Base-by-base conservation (phyloP, 2,888 invertebrate species). In the Caenorhabditis sp. region DNA sequence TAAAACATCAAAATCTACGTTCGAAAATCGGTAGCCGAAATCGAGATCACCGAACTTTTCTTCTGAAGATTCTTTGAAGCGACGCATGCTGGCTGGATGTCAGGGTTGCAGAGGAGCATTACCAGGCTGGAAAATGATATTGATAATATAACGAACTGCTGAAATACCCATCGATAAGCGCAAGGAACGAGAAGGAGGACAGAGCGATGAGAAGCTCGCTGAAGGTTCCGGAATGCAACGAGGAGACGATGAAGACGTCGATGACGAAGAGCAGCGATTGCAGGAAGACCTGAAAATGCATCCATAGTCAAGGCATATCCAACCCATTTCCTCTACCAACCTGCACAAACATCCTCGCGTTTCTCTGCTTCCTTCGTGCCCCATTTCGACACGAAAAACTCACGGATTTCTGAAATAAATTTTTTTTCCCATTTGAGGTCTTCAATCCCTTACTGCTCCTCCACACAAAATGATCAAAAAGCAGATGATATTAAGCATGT, bases 281-380 rank as follows among this genome's bases (percentile, higher is more conserved):
- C 9, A 67, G 44, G 26, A 60, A 20, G 9, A 53, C 53, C 65
- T 74, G 53, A 32, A 74, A 60, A 26, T n/a, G n/a, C n/a, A n/a
- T n/a, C n/a, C n/a, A n/a, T n/a, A n/a, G n/a, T n/a, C n/a, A n/a
- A n/a, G n/a, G n/a, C n/a, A n/a, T n/a, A 6, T 32, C 32, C 32
- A 32, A 32, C 32, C 5, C 22, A 4, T 55, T 13, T 55, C 55
- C 20, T 64, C 9, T 32, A 9, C 71, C 26, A 58, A 74, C 74
- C 74, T 74, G 74, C 60, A 76, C 67, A 76, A 76, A 76, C 76
- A 76, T 76, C 44, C 51, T 50, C 50, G 76, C 76, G 40, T 76
- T 76, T 68, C 76, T 58, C 53, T 76, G 76, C n/a, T 67, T 76
- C 61, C 76, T 40, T 1, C 76, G 58, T 4, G 76, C 20, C 32